phyloP scores from a whole-genome alignment of 2,113 vertebrate species.

The Phrynosoma blainvillii region DNA sequence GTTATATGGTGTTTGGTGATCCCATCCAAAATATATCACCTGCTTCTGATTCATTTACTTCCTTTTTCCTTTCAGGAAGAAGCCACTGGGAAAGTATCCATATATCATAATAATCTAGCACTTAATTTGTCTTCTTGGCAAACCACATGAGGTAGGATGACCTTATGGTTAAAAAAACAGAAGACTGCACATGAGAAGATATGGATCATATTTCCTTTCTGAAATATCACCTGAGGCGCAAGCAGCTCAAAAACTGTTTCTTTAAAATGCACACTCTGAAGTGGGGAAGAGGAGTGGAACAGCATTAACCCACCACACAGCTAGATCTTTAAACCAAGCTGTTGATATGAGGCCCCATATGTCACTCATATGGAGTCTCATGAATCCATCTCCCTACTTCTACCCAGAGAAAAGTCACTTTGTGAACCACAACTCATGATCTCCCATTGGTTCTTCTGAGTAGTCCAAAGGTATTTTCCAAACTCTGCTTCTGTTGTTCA shows the following conservation, averaged over 20 bases:
- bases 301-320: not conserved
- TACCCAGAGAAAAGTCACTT: too few relatives aligned
- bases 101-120: constrained; percentile 29
- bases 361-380: too few relatives aligned
- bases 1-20: constrained; percentile 21
- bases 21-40: constrained; percentile 48
- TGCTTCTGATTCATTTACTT: constrained; percentile 53
- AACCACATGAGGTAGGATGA: constrained; percentile 30
- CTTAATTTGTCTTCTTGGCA: constrained; percentile 32
- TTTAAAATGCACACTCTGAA: not conserved
- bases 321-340: not conserved
- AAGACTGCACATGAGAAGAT: constrained; percentile 12
- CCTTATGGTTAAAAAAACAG: constrained; percentile 35
- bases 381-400: too few relatives aligned
- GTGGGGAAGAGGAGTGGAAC: not conserved
- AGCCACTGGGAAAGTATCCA: not conserved
- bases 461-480: too few relatives aligned
- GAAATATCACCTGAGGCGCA: constrained; percentile 9
- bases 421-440: too few relatives aligned
- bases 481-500: too few relatives aligned
- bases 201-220: constrained; percentile 19
- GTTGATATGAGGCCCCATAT: not conserved
- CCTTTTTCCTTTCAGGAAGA: not conserved
- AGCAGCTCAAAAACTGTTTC: constrained; percentile 8
- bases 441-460: too few relatives aligned